phyloP scores from a whole-genome alignment of 2,113 vertebrate genomes.

The Psilopsiagon aurifrons region DNA sequence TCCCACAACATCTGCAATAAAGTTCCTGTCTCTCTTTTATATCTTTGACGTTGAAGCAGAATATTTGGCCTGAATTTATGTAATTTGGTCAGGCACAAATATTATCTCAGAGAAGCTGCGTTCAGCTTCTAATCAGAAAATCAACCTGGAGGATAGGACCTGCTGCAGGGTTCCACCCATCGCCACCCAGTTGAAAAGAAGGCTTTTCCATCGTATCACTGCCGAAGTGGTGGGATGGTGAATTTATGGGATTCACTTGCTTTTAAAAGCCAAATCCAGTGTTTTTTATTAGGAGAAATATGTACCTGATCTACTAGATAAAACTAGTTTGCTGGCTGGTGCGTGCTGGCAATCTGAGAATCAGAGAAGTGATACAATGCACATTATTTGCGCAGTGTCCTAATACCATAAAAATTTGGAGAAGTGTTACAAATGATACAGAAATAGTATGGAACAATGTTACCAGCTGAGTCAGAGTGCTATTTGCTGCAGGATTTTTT shows the following conservation, averaged over 20 bases:
- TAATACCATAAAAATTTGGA: slow-evolving; percentile 31
- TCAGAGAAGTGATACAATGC: neutral
- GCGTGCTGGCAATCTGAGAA: neutral
- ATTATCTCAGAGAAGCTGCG: slow-evolving; percentile 50
- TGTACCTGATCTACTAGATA: neutral
- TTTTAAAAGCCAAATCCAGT: neutral
- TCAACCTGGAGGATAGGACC: slow-evolving; percentile 35
- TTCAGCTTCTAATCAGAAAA: slow-evolving; percentile 71
- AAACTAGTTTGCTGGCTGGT: neutral
- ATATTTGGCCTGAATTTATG: slow-evolving; percentile 71
- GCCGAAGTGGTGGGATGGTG: neutral
- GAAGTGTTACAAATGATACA: slow-evolving; percentile 56
- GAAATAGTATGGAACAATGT: slow-evolving; percentile 52
- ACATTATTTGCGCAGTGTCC: neutral
- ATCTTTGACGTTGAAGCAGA: slow-evolving; percentile 65
- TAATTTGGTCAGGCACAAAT: slow-evolving; percentile 63
- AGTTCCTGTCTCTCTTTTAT: slow-evolving; percentile 37
- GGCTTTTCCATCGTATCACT: neutral
- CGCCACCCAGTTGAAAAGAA: slow-evolving; percentile 2
- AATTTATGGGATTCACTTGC: neutral
- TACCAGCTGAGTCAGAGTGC: slow-evolving; percentile 53
- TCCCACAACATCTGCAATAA: slow-evolving; percentile 40
- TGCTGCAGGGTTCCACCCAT: slow-evolving; percentile 36
- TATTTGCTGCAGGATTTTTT: slow-evolving; percentile 44
- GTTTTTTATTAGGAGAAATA: neutral